Base-by-base conservation (phyloP, 2,113 vertebrate species). In the Phalacrocorax brasilianus region DNA sequence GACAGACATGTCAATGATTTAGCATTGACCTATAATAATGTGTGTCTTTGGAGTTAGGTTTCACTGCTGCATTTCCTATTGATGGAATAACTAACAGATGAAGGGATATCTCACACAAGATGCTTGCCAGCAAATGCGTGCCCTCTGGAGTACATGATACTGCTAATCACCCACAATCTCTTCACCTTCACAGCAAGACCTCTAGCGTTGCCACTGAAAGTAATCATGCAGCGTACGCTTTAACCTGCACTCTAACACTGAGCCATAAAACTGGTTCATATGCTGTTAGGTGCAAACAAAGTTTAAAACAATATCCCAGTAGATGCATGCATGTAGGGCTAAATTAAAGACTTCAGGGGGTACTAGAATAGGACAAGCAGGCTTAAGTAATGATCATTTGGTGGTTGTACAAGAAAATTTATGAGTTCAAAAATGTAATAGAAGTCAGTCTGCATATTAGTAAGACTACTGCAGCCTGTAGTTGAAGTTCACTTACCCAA, bases 231-330 rank as follows among this genome's bases (percentile, higher is more conserved):
- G 19, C 2, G 8, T 38, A 53, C 2, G 1, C 33, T 81, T 90
- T 52, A 75, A 53, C 27, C 47, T 35, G 45, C 1, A 0, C 38
- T 50, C 71, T 65, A 52, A 59, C 6, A 6, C 44, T 20, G 18
- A 44, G 3, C 6, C 13, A 45, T 72, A 35, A 21, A 35, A 21
- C 12, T 19, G 8, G 0, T 65, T 79, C 21, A 7, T 28, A 32
- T 5, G 8, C 14, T 0, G 0, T 35, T 52, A 81, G 30, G 47
- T 9, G 1, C 65, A 77, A 91, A 61, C 0, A 2, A 59, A 21
- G 40, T 66, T 74, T 90, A 45, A 90, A 86, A 88, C 33, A 80
- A 9, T 28, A 42, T 5, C 11, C 21, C 8, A 27, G 16, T 27
- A 56, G 10, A 52, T 17, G 6, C 14, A 47, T 2, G 3, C 7